Conservation (phyloP, 23 tunicate species). For the Diplosoma virens region DNA sequence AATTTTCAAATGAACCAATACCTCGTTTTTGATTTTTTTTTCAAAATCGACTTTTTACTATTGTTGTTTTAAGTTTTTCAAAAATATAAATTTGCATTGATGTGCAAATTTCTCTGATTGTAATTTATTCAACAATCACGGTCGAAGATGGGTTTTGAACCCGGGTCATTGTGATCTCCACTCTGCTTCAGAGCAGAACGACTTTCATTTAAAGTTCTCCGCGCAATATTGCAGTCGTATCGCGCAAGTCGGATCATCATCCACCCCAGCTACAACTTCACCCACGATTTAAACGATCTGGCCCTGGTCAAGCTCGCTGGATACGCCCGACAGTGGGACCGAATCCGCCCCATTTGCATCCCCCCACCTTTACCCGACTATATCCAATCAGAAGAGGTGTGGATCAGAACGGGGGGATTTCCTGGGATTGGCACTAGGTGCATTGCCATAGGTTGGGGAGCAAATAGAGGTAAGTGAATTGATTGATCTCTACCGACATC, state of each 20-base stretch:
- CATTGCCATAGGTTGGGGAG: slow-evolving; percentile 79
- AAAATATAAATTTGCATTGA: too few relatives aligned
- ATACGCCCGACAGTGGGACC: slow-evolving; percentile 24
- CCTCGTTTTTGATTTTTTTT: too few relatives aligned
- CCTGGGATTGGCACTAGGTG: slow-evolving; percentile 53
- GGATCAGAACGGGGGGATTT: neutral
- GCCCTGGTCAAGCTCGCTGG: slow-evolving; percentile 70
- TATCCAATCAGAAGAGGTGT: slow-evolving; percentile 10
- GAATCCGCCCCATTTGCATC: slow-evolving; percentile 66
- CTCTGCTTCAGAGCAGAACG: too few relatives aligned
- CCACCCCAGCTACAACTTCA: slow-evolving; percentile 66
- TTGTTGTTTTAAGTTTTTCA: too few relatives aligned
- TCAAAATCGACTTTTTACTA: too few relatives aligned
- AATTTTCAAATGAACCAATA: too few relatives aligned
- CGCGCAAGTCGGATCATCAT: slow-evolving; percentile 59
- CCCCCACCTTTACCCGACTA: slow-evolving; percentile 25
- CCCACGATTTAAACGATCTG: slow-evolving; percentile 64
- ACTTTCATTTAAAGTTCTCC: too few relatives aligned
- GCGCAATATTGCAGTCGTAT: slow-evolving; percentile 55
- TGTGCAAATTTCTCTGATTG: too few relatives aligned
- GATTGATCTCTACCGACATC: too few relatives aligned
- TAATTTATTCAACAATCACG: too few relatives aligned
- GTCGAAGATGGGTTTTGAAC: too few relatives aligned
- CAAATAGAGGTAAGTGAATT: slow-evolving; percentile 61
- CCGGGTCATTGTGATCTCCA: too few relatives aligned